Evolutionary conservation across 1,140 invertebrate genomes (phyloP).

Genomic region (Ptiloglossa arizonensis): DNA sequence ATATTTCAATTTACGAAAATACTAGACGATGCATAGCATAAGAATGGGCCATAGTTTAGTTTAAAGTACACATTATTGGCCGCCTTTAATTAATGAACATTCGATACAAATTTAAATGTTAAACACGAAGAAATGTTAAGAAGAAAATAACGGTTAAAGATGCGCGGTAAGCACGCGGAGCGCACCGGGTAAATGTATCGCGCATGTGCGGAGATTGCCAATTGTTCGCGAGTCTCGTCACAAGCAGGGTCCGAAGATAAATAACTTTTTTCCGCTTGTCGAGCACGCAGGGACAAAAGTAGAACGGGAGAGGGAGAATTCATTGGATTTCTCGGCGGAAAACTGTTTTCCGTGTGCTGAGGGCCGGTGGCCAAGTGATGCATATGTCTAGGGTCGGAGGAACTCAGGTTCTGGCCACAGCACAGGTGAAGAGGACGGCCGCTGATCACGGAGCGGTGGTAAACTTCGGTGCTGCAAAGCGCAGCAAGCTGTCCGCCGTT

Average conservation of each 20-base stretch:
- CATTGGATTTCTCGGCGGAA: slow-evolving; percentile 36
- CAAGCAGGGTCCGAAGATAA: slow-evolving; percentile 36
- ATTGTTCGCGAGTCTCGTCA: slow-evolving; percentile 53
- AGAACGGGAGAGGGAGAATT: slow-evolving; percentile 34
- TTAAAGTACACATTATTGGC: no score
- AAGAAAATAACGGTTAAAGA: slow-evolving; percentile 7
- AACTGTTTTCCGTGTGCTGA: slow-evolving; percentile 50
- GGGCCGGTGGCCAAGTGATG: slow-evolving; percentile 73
- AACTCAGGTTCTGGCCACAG: slow-evolving; percentile 73
- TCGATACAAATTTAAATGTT: background rate
- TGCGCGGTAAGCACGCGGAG: slow-evolving; percentile 31
- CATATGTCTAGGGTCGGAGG: slow-evolving; percentile 78
- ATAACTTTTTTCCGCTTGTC: slow-evolving; percentile 45
- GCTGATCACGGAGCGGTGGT: slow-evolving; percentile 56
- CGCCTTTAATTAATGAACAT: background rate
- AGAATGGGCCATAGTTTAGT: no score
- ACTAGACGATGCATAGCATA: no score
- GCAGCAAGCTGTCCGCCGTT: slow-evolving; percentile 62
- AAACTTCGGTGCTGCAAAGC: slow-evolving; percentile 60
- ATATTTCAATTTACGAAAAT: no score
- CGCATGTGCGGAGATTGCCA: slow-evolving; percentile 49
- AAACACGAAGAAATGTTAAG: background rate
- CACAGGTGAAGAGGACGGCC: slow-evolving; percentile 69
- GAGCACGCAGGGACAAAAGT: slow-evolving; percentile 21
- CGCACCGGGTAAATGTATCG: slow-evolving; percentile 51